phyloP scores from a whole-genome alignment of 2,797 vertebrate species.

The Valencia hispanica region DNA sequence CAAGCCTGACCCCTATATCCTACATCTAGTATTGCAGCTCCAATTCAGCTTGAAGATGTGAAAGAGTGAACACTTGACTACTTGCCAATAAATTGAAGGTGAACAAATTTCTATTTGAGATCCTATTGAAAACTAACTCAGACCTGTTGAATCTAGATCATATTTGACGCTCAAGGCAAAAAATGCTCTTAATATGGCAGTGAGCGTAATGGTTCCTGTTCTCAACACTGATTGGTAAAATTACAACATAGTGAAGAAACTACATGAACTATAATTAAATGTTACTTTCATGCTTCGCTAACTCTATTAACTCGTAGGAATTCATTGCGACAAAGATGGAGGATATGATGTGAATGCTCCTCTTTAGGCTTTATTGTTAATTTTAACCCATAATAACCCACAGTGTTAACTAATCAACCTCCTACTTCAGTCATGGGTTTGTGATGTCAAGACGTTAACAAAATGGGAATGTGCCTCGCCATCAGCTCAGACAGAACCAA shows the following conservation, averaged over 20 bases:
- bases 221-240: not conserved
- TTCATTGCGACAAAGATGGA: not conserved
- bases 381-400: not conserved
- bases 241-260: not conserved
- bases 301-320: not conserved
- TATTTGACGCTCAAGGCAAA: constrained; percentile 2
- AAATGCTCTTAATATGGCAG: not conserved
- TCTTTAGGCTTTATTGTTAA: constrained; percentile 1
- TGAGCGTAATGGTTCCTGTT: not conserved
- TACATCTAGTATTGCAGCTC: constrained; percentile 39
- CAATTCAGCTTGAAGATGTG: not conserved
- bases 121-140: not conserved
- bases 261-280: not conserved
- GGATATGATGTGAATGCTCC: not conserved
- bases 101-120: not conserved
- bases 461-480: not conserved
- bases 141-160: not conserved
- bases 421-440: not conserved
- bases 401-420: not conserved
- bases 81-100: not conserved
- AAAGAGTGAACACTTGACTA: not conserved
- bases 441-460: not conserved
- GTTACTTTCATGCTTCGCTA: not conserved
- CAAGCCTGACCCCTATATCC: constrained; percentile 69
- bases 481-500: not conserved